Evolutionary conservation across 2,888 invertebrate species (phyloP), one percentile per base, ranked within the genome.

Genomic region (Epistrophe grossulariae): DNA sequence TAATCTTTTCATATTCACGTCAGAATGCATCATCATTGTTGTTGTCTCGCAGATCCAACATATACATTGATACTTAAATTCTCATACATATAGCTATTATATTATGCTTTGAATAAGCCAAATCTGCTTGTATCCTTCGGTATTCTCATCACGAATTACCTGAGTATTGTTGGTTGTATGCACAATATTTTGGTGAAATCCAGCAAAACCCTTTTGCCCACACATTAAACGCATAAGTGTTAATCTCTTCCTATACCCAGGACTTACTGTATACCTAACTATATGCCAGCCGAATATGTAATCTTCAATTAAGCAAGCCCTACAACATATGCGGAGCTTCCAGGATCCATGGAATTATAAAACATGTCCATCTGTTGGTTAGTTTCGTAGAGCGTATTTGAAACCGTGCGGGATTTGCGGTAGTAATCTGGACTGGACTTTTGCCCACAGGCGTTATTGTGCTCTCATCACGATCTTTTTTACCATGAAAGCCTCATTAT

Each of bases 1-100:
- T 77, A 77, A 77, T 59, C 78, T 72, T 59, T 66, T 68, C 72
- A 73, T 79, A 79, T 74, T 70, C 38, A 48, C 71, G 35, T 74
- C 70, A 57, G 24, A 43, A 76, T 74, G 40, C 60, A 8, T 28
- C 70, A 70, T 43, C 31, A 59, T 6, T 9, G 57, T 60, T 60
- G 38, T 15, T 45, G 28, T 31, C 15, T 55, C 24, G 17, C 50
- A 50, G 55, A 15, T 55, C 3, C 55, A 15, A 0, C 8, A 19
- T 50, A 19, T n/a, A 11, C 50, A n/a, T 28, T n/a, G 8, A 3
- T 31, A 9, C 35, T 17, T 11, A 24, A 24, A 24, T 24, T 2
- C 24, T 24, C 24, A 3, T 24, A 24, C 24, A 24, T 24, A 24
- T 24, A 24, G 4, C n/a, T n/a, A 24, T 24, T 24, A 24, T 24